Evolutionary conservation across 2,888 invertebrate species (phyloP).

Genomic region (Tinea semifulvella): DNA sequence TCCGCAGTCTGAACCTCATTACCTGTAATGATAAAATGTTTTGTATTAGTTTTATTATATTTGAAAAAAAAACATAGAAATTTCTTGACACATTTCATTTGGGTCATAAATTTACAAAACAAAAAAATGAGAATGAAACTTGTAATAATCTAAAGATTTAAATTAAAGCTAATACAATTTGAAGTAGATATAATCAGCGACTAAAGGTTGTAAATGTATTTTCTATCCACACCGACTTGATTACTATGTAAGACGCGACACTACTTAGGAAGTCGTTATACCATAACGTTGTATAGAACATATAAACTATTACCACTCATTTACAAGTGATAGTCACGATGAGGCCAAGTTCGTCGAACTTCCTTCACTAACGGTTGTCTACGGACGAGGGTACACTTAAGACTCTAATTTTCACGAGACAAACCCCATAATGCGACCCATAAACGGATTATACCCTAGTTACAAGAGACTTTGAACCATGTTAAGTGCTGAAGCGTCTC

Average conservation of each 20-base stretch:
- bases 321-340: slow-evolving; percentile 32
- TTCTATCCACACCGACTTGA: no score
- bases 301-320: slow-evolving; percentile 41
- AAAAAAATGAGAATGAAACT: no score
- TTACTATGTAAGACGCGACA: slow-evolving; percentile 20
- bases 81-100: no score
- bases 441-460: neutral
- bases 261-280: slow-evolving; percentile 22
- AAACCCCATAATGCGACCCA: slow-evolving; percentile 26
- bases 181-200: no score
- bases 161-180: no score
- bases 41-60: no score
- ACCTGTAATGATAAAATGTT: slow-evolving; percentile 34
- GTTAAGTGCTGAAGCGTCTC: no score
- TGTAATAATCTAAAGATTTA: no score
- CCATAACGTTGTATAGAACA: slow-evolving; percentile 2
- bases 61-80: no score
- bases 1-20: slow-evolving; percentile 24
- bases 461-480: neutral
- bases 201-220: no score
- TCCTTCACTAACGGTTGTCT: slow-evolving; percentile 38
- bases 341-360: slow-evolving; percentile 34
- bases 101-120: no score
- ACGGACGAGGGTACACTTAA: slow-evolving; percentile 29
- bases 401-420: slow-evolving; percentile 44